These are phyloP conservation scores for Nemapogon koenigi DNA, from an alignment of 2,888 invertebrate species.

Conservation along the genomic window DNA sequence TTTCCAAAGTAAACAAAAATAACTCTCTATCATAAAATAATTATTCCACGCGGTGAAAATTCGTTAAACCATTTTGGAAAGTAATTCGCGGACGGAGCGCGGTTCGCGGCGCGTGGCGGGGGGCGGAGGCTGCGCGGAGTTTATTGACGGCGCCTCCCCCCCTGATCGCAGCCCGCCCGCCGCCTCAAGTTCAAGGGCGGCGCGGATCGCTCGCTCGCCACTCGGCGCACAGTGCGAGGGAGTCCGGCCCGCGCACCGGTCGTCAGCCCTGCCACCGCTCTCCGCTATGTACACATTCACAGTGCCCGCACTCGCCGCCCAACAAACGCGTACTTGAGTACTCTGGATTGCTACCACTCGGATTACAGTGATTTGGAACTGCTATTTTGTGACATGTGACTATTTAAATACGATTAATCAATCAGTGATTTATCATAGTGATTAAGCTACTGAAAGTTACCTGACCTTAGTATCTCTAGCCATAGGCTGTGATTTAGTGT, in stretches of 20 bases:
- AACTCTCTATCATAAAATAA: too few species aligned
- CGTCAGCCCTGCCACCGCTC: constrained; percentile 57
- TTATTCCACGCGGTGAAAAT: constrained; percentile 1
- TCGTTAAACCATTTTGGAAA: constrained; percentile 8
- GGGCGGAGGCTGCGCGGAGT: constrained; percentile 58
- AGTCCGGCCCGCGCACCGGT: constrained; percentile 64
- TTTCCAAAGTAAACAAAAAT: too few species aligned
- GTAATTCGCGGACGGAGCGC: constrained; percentile 21
- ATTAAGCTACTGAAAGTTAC: constrained; percentile 39
- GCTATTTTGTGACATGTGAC: constrained; percentile 40
- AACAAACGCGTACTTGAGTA: constrained; percentile 26
- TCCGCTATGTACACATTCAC: constrained; percentile 25
- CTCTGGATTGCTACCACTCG: constrained; percentile 45
- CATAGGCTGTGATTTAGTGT: constrained; percentile 58
- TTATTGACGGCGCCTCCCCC: constrained; percentile 57
- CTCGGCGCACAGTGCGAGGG: constrained; percentile 65
- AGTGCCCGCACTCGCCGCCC: constrained; percentile 30
- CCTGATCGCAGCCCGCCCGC: constrained; percentile 44
- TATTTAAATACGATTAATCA: constrained; percentile 19
- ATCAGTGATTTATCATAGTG: constrained; percentile 26
- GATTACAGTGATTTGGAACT: constrained; percentile 55
- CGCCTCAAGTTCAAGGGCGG: constrained; percentile 67
- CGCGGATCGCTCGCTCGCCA: constrained; percentile 65
- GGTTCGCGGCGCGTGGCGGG: constrained; percentile 29
- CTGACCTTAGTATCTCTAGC: constrained; percentile 50